Base-by-base conservation (phyloP, 2,888 invertebrate genomes). In the Drosophila eohydei region DNA sequence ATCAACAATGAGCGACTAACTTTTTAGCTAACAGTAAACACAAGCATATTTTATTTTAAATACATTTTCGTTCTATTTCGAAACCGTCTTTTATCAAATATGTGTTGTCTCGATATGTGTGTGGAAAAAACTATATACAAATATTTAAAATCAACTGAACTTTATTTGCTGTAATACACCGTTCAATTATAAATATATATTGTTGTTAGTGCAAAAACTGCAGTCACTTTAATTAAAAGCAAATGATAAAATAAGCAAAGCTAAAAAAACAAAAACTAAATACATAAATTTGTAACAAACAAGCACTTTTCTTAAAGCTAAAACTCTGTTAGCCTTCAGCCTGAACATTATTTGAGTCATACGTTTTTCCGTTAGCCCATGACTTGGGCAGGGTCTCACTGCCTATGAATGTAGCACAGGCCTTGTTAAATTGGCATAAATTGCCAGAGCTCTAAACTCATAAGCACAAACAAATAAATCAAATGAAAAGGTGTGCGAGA, bases 381-480 rank as follows among this genome's bases (percentile, higher is more conserved):
- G 57, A 44, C 56, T 55, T 71, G 56, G 57, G 64, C 40, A 16
- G 64, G 69, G 74, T 74, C 52, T 5, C n/a, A 36, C 55, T 54
- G 50, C 51, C 51, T 34, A 38, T 56, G 41, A 59, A 46, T 69
- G 61, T 51, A 62, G 38, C 44, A 21, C 72, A 55, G 57, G 63
- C 70, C 66, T 56, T 74, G 81, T 76, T 69, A 89, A 84, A 89
- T 89, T 84, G 84, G 84, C 84, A 89, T 70, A 82, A 83, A 83
- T 82, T 71, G 77, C 74, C 66, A 58, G 41, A 65, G 58, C 56
- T 65, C 46, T 57, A 12, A 63, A 66, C 48, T 66, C 72, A 68
- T 66, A 65, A 74, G 58, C 74, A 78, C 74, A 84, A 84, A 81
- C 89, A 87, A 87, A 84, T 84, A 84, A 84, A 89, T 84, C 84